Base-by-base conservation (phyloP, 1,140 invertebrate species). In the Calephelis virginiensis region DNA sequence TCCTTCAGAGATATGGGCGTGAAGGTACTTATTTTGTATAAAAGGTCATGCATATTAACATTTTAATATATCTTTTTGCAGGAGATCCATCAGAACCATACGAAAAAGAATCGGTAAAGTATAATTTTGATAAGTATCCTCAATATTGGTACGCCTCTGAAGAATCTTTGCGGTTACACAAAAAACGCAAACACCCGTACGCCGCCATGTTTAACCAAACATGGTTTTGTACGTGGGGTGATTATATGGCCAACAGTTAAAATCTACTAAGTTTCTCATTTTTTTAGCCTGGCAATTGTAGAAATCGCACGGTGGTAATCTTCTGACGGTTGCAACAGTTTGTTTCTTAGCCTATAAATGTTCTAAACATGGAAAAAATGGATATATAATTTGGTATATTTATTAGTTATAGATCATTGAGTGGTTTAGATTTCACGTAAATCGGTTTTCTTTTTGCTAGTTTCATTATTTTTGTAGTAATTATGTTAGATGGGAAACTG, bases 61-160 rank as follows among this genome's bases (percentile, higher is more conserved):
- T 47, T 50, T 47, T 10, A 61, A 48, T 63, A 66, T 70, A 60
- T 60, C 38, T 67, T 0, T 48, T 82, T 79, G 0, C 79, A 86
- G 85, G 43, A 5, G 83, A 86, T 47, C 67, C 78, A 0, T 72
- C 73, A 5, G 83, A 83, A 59, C 79, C 84, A 0, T 87, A 83
- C 70, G 80, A 80, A 8, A 87, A 85, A 63, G 87, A 89, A 59
- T 76, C 85, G 0, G 69, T 73, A 6, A 87, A 80, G 45, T 89
- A 83, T 40, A 80, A 85, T 0, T 89, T 82, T 68, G 82, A 89
- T 65, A 86, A 83, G n/a, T 86, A 64, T 70, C 87, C 87, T 0
- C 87, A 90, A 61, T 89, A 81, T 68, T 90, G 86, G 86, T 90
- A 89, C 61, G 88, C 88, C 0, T 86, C 83, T 0, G 88, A 90